Evolutionary conservation across 2,888 invertebrate species (phyloP).

Genomic region (Troglohyphantes excavatus): DNA sequence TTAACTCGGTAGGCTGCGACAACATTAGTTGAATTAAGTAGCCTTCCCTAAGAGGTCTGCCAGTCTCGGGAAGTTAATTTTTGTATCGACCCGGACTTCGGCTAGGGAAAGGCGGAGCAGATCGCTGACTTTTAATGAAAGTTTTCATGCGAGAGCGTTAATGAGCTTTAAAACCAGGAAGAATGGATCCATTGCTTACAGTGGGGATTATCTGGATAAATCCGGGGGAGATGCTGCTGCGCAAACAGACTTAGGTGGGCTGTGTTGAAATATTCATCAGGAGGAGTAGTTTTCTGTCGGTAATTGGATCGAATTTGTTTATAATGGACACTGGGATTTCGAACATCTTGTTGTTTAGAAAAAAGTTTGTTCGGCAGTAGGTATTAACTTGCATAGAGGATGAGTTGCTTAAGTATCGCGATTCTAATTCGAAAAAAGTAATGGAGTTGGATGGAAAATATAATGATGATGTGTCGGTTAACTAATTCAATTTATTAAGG

Average conservation of each 20-base stretch:
- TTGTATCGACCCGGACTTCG: slow-evolving; percentile 51
- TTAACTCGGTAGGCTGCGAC: slow-evolving; percentile 55
- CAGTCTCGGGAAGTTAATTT: slow-evolving; percentile 57
- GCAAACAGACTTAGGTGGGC: neutral
- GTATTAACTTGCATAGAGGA: too few relatives aligned
- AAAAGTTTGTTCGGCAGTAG: too few relatives aligned
- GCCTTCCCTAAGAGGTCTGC: neutral
- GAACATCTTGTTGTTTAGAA: neutral
- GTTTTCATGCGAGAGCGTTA: slow-evolving; percentile 18
- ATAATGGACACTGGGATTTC: too few relatives aligned
- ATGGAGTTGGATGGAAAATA: too few relatives aligned
- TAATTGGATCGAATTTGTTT: neutral
- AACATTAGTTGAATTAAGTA: slow-evolving; percentile 71
- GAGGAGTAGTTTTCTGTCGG: neutral
- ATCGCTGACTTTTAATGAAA: slow-evolving; percentile 45
- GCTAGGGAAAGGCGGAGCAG: slow-evolving; percentile 8
- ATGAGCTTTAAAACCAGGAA: slow-evolving; percentile 25
- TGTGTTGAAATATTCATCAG: too few relatives aligned
- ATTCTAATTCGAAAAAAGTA: too few relatives aligned
- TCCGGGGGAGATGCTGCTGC: neutral
- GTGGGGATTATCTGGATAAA: neutral
- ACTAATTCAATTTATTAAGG: too few relatives aligned
- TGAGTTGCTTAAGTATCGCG: too few relatives aligned
- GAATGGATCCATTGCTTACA: slow-evolving; percentile 3
- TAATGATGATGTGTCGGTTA: too few relatives aligned